These are phyloP conservation scores for Rhegmatorhina hoffmannsi DNA, from an alignment of 2,113 vertebrate species.

Conservation along the genomic window DNA sequence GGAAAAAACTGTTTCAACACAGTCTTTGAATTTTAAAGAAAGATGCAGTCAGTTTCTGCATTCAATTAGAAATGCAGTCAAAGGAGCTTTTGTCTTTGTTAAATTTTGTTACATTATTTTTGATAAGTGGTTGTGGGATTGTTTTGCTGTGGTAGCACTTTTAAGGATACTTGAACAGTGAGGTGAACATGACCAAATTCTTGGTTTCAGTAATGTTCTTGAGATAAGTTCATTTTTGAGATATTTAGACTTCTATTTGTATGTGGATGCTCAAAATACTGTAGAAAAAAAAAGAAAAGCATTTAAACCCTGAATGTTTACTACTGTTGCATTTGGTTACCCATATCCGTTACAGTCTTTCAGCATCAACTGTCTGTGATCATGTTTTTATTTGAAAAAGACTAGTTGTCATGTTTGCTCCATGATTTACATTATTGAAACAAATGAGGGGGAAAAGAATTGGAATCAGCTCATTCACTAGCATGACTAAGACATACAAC, in stretches of 20 bases:
- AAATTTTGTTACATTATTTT: background rate
- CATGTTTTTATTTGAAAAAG: constrained; percentile 45
- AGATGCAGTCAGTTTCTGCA: background rate
- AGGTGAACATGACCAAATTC: background rate
- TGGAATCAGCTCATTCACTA: constrained; percentile 52
- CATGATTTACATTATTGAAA: constrained; percentile 59
- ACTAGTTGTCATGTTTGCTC: constrained; percentile 34
- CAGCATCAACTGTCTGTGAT: constrained; percentile 13
- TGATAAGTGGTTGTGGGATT: background rate
- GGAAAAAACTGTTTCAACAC: background rate
- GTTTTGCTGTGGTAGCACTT: background rate
- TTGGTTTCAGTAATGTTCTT: background rate
- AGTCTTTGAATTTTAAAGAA: background rate
- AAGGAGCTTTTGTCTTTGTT: background rate
- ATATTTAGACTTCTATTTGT: background rate
- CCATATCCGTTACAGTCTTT: background rate
- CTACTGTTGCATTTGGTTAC: background rate
- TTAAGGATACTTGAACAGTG: background rate
- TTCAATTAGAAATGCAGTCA: background rate
- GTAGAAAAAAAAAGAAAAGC: background rate
- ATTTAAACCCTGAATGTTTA: background rate
- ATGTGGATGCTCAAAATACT: background rate
- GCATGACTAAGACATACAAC: constrained; percentile 38
- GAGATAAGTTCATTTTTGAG: background rate
- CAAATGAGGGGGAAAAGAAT: background rate